Percentiles rank a stretch among this genome's conserved stretches.
Conservation (phyloP, 1,140 invertebrate genomes). For the Leucophenga varia region DNA sequence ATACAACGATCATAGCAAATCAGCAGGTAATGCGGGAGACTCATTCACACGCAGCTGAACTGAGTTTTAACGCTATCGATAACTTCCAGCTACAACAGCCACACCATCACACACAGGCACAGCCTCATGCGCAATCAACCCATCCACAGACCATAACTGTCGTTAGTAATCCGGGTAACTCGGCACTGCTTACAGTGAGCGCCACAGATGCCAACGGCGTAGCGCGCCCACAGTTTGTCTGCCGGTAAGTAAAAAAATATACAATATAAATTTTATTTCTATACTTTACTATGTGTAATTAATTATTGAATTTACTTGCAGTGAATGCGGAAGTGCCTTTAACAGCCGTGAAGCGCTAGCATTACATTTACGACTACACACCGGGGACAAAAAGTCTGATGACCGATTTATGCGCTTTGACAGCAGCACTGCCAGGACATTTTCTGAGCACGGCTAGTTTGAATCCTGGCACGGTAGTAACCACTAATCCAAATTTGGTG, state of each 20-base stretch:
- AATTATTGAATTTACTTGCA: constrained; percentile 32
- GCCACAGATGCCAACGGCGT: constrained; percentile 42
- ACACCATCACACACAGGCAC: constrained; percentile 56
- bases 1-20: constrained; percentile 53
- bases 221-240: constrained; percentile 52
- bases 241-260: constrained; percentile 45
- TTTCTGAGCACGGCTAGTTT: constrained; percentile 62
- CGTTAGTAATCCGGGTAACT: constrained; percentile 50
- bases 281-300: neutral
- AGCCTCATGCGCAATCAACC: constrained; percentile 51
- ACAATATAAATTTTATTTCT: neutral
- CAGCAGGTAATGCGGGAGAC: constrained; percentile 31
- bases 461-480: constrained; percentile 56
- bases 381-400: constrained; percentile 80
- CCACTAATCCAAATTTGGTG: constrained; percentile 52
- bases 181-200: constrained; percentile 45
- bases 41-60: no score
- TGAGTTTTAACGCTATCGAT: no score
- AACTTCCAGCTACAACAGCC: constrained; percentile 45
- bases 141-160: constrained; percentile 55
- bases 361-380: constrained; percentile 77
- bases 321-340: constrained; percentile 68
- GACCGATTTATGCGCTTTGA: constrained; percentile 80
- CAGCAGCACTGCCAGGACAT: constrained; percentile 70
- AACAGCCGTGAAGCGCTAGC: constrained; percentile 73